These are phyloP conservation scores for Agrotis clavis DNA, from an alignment of 2,888 invertebrate genomes.

Conservation along the genomic window DNA sequence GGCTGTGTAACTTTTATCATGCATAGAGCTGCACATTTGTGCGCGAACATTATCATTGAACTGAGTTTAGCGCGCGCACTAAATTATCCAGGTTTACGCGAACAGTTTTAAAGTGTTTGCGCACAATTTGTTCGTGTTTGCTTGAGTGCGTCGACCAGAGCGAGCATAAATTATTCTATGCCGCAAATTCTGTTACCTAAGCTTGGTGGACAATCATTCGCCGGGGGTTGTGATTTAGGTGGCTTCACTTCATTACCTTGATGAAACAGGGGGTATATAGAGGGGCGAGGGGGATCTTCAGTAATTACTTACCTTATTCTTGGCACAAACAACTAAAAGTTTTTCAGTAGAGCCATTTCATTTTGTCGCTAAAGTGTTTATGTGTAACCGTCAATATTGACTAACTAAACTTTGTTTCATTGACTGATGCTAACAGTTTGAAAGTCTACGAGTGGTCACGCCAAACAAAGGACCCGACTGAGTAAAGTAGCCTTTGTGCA, in stretches of 20 bases:
- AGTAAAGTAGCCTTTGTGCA: not conserved
- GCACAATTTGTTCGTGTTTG: no score
- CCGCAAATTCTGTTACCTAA: not conserved
- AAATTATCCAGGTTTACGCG: no score
- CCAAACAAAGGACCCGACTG: not conserved
- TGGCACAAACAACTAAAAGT: conserved; percentile 15
- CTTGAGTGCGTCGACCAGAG: no score
- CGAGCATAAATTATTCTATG: no score
- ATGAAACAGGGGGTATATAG: not conserved
- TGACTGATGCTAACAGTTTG: not conserved
- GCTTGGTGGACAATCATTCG: conserved; percentile 15
- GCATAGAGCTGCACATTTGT: no score
- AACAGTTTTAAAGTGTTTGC: no score
- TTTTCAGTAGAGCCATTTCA: not conserved
- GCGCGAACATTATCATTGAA: no score
- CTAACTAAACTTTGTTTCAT: not conserved
- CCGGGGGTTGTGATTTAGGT: conserved; percentile 39
- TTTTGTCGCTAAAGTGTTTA: not conserved
- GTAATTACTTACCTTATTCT: not conserved
- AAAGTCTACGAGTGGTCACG: not conserved
- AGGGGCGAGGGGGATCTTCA: not conserved
- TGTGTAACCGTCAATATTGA: not conserved
- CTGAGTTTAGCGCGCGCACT: no score
- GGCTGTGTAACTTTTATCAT: no score
- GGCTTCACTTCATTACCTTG: conserved; percentile 57